Conservation (phyloP, 2,113 vertebrate genomes). For the Anser brachyrhynchus region DNA sequence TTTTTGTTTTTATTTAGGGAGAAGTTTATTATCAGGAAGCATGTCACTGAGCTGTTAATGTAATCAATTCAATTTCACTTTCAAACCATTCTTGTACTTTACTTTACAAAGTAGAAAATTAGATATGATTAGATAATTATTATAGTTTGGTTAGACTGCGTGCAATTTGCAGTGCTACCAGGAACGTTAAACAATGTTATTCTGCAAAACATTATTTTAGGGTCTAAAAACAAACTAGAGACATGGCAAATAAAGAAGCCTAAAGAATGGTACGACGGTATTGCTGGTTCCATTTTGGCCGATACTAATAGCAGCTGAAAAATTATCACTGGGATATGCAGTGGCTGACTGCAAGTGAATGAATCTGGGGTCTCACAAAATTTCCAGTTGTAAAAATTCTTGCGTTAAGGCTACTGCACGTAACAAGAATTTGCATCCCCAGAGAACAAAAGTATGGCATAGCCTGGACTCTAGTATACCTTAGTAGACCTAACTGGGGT, state of each 20-base stretch:
- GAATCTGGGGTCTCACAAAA: not conserved
- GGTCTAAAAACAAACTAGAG: not conserved
- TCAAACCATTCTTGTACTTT: not conserved
- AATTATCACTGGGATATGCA: not conserved
- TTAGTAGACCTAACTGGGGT: not conserved
- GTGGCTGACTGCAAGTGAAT: not conserved
- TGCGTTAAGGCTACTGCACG: not conserved
- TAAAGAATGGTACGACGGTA: not conserved
- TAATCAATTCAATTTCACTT: constrained; percentile 18
- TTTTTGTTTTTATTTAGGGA: constrained; percentile 19
- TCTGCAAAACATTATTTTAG: not conserved
- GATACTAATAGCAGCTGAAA: constrained; percentile 24
- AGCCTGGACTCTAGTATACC: not conserved
- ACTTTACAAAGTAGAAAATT: constrained; percentile 31
- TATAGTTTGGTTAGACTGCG: not conserved
- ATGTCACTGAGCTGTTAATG: constrained; percentile 1
- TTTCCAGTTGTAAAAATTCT: not conserved
- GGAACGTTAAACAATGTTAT: not conserved
- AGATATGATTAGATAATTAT: constrained; percentile 17
- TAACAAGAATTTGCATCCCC: not conserved
- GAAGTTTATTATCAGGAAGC: constrained; percentile 14
- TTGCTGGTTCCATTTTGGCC: not conserved
- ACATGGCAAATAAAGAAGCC: not conserved
- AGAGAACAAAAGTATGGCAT: not conserved
- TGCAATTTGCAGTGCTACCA: not conserved